phyloP scores from a whole-genome alignment of 2,113 vertebrate species.

The Phoxinus phoxinus region DNA sequence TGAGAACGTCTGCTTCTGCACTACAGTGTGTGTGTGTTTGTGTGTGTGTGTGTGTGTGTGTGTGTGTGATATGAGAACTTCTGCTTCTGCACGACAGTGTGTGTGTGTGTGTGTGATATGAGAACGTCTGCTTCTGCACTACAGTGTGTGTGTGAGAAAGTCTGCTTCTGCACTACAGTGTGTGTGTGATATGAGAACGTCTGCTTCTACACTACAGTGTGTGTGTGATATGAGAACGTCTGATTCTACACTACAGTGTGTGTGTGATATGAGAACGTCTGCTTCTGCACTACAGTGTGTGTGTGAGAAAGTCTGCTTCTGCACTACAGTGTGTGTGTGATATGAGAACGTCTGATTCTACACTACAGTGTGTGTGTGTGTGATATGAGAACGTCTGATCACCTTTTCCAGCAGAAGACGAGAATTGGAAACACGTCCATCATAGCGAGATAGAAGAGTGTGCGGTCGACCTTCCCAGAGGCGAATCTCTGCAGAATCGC shows the following conservation, averaged over 20 bases:
- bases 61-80: background rate
- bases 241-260: background rate
- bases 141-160: background rate
- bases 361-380: background rate
- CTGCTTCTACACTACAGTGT: background rate
- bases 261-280: background rate
- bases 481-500: background rate
- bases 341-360: background rate
- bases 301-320: background rate
- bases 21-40: background rate
- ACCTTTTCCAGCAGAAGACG: conserved; percentile 19
- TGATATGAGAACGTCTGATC: background rate
- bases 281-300: background rate
- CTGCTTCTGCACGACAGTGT: background rate
- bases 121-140: background rate
- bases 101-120: background rate
- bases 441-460: conserved; percentile 1
- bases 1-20: background rate
- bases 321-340: conserved; percentile 1
- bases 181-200: background rate
- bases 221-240: background rate
- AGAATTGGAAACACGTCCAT: conserved; percentile 14
- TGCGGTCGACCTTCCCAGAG: conserved; percentile 3
- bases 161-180: background rate
- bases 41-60: too few species aligned